Evolutionary conservation across 2,113 vertebrate species (phyloP), one percentile per base, ranked within the genome.

Genomic region (Piaya cayana): DNA sequence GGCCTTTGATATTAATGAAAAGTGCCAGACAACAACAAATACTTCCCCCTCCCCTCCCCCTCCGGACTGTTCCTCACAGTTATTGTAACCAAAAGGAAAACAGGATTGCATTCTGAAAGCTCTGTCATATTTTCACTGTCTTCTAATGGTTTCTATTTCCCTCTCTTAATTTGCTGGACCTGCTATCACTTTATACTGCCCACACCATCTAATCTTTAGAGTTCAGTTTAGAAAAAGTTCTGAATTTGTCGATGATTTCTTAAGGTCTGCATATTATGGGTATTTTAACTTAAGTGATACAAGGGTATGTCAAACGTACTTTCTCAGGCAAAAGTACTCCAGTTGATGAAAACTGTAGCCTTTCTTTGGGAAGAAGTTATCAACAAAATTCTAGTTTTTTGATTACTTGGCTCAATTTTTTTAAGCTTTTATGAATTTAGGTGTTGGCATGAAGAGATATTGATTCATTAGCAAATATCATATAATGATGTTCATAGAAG

Each of bases 1-100:
- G 29, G 58, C 34, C 71, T 92, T 88, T 90, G 86, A 86, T 93
- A 86, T 47, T 92, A 83, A 95, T 80, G 58, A 11, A 59, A 36
- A 17, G 11, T 82, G 77, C 50, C 92, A 70, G n/a, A 34, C 30
- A 32, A 79, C 76, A 82, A 63, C 2, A 15, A 67, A 71, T 45
- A n/a, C n/a, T n/a, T n/a, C n/a, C n/a, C n/a, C n/a, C n/a, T n/a
- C n/a, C n/a, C n/a, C n/a, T n/a, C n/a, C n/a, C n/a, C n/a, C n/a
- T n/a, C n/a, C n/a, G n/a, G n/a, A n/a, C n/a, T 47, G 18, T 20
- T 47, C 47, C 47, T 21, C 19, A 47, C 47, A 21, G 47, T 47
- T 47, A 21, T 47, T 21, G 20, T 47, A 47, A 88, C 47, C 45
- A 83, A 63, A 91, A 26, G 32, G 36, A 92, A 94, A 83, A 25